phyloP scores from a whole-genome alignment of 2,113 vertebrate species.

The Addax nasomaculatus region DNA sequence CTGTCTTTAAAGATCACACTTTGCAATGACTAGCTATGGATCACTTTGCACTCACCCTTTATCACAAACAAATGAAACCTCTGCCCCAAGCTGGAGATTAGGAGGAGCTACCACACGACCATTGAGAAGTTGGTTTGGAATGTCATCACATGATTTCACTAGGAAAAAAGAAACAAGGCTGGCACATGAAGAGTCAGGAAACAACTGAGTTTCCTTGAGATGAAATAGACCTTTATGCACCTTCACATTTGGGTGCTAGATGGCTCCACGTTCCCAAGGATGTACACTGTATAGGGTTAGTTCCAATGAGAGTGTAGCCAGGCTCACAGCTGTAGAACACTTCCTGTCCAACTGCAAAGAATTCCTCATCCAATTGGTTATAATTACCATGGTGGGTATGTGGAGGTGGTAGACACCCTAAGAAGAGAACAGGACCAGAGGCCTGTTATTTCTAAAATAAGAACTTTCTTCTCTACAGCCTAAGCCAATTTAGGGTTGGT shows the following conservation, averaged over 20 bases:
- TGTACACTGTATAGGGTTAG: background rate
- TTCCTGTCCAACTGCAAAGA: slow-evolving; percentile 27
- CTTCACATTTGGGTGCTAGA: slow-evolving; percentile 38
- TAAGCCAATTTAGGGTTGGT: background rate
- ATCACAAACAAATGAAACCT: slow-evolving; percentile 54
- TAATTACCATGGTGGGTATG: background rate
- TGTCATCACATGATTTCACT: slow-evolving; percentile 34
- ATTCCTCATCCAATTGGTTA: background rate
- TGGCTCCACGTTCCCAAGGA: slow-evolving; percentile 46
- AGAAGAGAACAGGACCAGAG: slow-evolving; percentile 24
- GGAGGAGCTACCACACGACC: background rate
- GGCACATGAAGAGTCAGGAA: background rate
- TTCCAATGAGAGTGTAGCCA: slow-evolving; percentile 34
- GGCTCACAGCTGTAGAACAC: slow-evolving; percentile 50
- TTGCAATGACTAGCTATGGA: background rate
- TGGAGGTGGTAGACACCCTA: slow-evolving; percentile 63
- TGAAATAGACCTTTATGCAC: background rate
- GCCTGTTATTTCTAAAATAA: slow-evolving; percentile 31
- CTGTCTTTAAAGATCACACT: background rate
- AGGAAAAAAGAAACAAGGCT: slow-evolving; percentile 13
- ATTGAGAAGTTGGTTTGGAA: slow-evolving; percentile 11
- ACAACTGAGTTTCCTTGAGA: background rate
- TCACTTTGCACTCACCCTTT: slow-evolving; percentile 36
- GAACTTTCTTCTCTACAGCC: background rate
- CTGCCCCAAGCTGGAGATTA: slow-evolving; percentile 26